Evolutionary conservation across 2,888 invertebrate species (phyloP).

Genomic region (Drosophila dives): DNA sequence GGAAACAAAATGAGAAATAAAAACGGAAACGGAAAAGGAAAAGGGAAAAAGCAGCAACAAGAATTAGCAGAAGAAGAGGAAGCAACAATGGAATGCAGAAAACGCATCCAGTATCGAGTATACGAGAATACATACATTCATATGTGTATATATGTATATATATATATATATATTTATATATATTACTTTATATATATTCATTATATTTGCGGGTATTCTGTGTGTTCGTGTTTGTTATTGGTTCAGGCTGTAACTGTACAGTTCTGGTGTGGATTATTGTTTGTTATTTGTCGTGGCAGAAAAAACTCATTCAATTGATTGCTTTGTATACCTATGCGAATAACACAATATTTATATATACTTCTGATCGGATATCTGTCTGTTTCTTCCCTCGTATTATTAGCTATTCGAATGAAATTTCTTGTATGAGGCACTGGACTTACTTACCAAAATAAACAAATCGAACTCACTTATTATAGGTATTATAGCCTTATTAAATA

Average conservation of each 20-base stretch:
- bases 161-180: not conserved
- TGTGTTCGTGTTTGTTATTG: slow-evolving; percentile 6
- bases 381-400: not conserved
- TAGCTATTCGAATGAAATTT: not conserved
- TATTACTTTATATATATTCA: not conserved
- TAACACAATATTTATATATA: not conserved
- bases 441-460: not conserved
- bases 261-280: slow-evolving; percentile 21
- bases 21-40: slow-evolving; percentile 14
- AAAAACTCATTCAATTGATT: slow-evolving; percentile 63
- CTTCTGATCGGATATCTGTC: not conserved
- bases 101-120: slow-evolving; percentile 39
- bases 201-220: slow-evolving; percentile 3
- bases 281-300: slow-evolving; percentile 28
- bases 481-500: not conserved
- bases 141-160: not conserved
- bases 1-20: slow-evolving; percentile 15
- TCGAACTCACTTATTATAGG: not conserved
- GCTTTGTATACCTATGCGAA: slow-evolving; percentile 20
- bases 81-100: slow-evolving; percentile 36
- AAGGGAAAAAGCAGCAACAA: slow-evolving; percentile 19
- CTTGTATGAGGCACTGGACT: not conserved
- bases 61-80: slow-evolving; percentile 26
- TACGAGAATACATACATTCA: not conserved
- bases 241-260: slow-evolving; percentile 14